Percentiles rank a stretch among this genome's conserved stretches.
These are phyloP conservation scores for Lepidonotus clava DNA, from an alignment of 2,888 invertebrate genomes.

Conservation along the genomic window DNA sequence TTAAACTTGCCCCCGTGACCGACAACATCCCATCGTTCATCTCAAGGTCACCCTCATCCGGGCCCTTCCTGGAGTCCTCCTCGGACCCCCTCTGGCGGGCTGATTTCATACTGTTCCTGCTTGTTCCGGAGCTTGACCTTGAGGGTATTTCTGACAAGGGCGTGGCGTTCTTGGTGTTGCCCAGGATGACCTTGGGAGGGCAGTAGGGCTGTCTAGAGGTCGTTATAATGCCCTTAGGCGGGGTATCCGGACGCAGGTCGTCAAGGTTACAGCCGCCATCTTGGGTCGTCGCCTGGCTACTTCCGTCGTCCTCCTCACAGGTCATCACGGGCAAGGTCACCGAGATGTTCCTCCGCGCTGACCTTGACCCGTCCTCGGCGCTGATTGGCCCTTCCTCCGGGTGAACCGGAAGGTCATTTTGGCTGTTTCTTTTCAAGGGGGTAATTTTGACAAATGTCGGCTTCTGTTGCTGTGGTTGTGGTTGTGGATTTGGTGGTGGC, in stretches of 20 bases:
- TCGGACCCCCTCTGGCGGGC: background rate
- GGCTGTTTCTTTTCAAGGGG: too few relatives aligned
- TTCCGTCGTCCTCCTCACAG: background rate
- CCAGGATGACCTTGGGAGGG: background rate
- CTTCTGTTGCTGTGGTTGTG: too few relatives aligned
- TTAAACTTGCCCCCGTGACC: background rate
- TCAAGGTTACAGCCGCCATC: background rate
- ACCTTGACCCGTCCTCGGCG: background rate
- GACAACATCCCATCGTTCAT: background rate
- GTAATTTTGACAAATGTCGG: too few relatives aligned
- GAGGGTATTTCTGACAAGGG: background rate
- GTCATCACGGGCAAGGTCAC: background rate
- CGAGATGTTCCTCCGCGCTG: background rate
- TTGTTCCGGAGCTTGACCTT: background rate
- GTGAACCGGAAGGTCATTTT: too few relatives aligned
- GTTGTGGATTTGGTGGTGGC: too few relatives aligned
- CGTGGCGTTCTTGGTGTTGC: background rate
- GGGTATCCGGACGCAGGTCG: background rate
- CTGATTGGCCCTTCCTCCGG: too few relatives aligned
- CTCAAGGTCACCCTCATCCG: background rate
- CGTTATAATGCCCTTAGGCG: background rate
- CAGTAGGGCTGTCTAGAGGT: background rate
- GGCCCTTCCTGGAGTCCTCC: background rate
- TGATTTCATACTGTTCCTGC: background rate
- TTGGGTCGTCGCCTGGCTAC: background rate